A percentile compares a stretch with the other conserved stretches of the same genome.
Conservation (phyloP, 2,113 vertebrate genomes). For the Lycaon pictus region DNA sequence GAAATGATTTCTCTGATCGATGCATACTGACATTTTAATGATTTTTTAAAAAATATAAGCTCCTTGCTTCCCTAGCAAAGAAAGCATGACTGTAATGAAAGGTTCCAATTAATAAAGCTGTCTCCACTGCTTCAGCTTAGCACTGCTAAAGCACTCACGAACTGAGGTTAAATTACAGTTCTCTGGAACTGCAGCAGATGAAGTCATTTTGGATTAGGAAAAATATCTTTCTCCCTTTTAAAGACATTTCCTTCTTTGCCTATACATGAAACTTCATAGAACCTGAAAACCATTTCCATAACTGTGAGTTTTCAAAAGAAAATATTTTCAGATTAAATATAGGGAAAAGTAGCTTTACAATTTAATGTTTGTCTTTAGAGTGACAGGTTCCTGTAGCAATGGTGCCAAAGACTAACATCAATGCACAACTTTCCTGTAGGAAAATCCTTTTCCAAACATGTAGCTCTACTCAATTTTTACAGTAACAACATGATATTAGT, state of each 20-base stretch:
- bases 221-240: background rate
- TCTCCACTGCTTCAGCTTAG: background rate
- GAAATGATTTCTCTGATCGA: conserved; percentile 58
- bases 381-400: background rate
- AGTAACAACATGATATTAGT: background rate
- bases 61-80: conserved; percentile 54
- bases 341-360: conserved; percentile 2
- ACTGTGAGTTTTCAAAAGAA: conserved; percentile 25
- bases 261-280: background rate
- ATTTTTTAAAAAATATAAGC: conserved; percentile 14
- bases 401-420: background rate
- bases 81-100: conserved; percentile 57
- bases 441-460: conserved; percentile 10
- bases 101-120: conserved; percentile 44
- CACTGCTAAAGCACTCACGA: conserved; percentile 57
- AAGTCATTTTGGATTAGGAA: conserved; percentile 69
- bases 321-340: conserved; percentile 60
- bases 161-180: conserved; percentile 62
- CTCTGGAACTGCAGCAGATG: conserved; percentile 42
- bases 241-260: conserved; percentile 44
- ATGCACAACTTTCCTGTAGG: background rate
- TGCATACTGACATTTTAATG: conserved; percentile 49
- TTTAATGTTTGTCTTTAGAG: conserved; percentile 25
- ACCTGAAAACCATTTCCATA: conserved; percentile 24
- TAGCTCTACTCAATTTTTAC: background rate